A percentile compares a stretch with the other conserved stretches of the same genome.
These are phyloP conservation scores for Phymorhynchus buccinoides DNA, from an alignment of 1,140 invertebrate genomes.

Conservation along the genomic window DNA sequence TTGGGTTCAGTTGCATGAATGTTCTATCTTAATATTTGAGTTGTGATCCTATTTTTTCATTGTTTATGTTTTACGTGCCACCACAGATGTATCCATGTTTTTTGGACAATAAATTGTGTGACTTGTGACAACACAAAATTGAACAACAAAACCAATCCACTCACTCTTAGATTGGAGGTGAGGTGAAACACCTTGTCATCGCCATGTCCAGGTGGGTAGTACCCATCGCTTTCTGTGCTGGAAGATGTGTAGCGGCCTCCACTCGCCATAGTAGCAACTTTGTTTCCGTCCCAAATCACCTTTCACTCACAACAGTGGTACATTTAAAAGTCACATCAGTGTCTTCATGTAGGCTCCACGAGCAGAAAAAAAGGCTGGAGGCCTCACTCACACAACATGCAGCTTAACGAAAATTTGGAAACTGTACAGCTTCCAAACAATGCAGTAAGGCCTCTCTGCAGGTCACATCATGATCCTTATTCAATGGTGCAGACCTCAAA, in stretches of 20 bases:
- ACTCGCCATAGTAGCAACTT: slow-evolving; percentile 24
- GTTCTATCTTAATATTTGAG: too few relatives aligned
- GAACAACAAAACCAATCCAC: neutral
- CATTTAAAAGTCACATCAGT: neutral
- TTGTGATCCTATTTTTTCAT: too few relatives aligned
- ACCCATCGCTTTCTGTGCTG: slow-evolving; percentile 36
- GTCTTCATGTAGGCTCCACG: neutral
- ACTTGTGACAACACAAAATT: neutral
- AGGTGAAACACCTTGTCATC: slow-evolving; percentile 27
- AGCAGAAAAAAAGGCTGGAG: too few relatives aligned
- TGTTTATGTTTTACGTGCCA: too few relatives aligned
- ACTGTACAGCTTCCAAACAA: neutral
- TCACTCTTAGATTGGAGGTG: slow-evolving; percentile 31
- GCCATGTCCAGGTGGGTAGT: slow-evolving; percentile 6
- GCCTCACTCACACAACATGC: too few relatives aligned
- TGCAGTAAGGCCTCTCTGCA: neutral
- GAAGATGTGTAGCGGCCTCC: slow-evolving; percentile 38
- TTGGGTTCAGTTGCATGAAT: too few relatives aligned
- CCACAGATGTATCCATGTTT: too few relatives aligned
- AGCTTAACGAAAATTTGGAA: neutral
- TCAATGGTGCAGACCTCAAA: too few relatives aligned
- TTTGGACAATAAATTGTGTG: too few relatives aligned
- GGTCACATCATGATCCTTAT: neutral
- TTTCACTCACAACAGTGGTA: neutral
- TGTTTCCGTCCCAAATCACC: neutral